Base-by-base conservation (phyloP, 2,888 invertebrate genomes). In the Atethmia centrago region DNA sequence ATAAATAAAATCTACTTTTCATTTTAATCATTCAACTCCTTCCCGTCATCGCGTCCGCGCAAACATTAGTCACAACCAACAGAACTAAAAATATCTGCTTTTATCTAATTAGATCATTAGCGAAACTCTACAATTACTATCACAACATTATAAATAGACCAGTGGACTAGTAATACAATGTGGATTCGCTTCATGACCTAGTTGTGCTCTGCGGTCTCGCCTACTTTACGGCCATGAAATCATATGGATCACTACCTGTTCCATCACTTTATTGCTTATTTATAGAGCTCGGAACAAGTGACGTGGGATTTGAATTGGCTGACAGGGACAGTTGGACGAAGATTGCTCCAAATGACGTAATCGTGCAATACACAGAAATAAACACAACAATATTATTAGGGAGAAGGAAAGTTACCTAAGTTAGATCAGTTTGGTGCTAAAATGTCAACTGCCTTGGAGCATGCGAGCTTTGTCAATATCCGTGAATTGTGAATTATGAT, bases 61-160 rank as follows among this genome's bases (percentile, higher is more conserved):
- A 40, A n/a, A 59, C 40, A 65, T 80, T 65, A 79, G 47, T 73
- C 65, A 83, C 12, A 62, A 67, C 40, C 45, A 58, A 66, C 58
- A 51, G n/a, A 47, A 63, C 72, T 66, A 79, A 74, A 74, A 62
- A 79, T 83, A 78, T 64, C 67, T 49, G 47, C 42, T 68, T 74
- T 79, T 71, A 81, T 84, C 67, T 74, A 84, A 84, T 74, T 83
- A 84, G 74, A 74, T 56, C 70, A 79, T 81, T 74, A 67, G 67
- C 51, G 25, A 74, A 67, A 71, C 68, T 61, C 40, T 4, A 66
- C 28, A 63, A 68, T 68, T 36, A 79, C 56, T 59, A 70, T 68
- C 51, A 59, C 51, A 61, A 45, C 42, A 45, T 64, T 68, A 74
- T 61, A 71, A 58, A 71, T 73, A 74, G 28, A 80, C 31, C 16